Evolutionary conservation across 2,113 vertebrate genomes (phyloP).

Genomic region (Peucedramus taeniatus): DNA sequence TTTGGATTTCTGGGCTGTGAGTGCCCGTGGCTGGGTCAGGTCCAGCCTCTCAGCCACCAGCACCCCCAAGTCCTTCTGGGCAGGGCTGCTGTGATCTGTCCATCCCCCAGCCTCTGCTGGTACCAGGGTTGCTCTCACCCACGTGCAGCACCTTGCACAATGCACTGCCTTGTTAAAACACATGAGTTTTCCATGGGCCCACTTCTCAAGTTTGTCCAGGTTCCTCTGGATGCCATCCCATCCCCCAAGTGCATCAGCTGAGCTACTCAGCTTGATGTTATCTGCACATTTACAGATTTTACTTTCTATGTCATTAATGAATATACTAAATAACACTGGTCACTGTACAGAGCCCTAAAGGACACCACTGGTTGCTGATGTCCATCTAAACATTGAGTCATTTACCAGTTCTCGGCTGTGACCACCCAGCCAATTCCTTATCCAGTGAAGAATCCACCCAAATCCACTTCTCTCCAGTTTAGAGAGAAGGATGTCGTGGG

Average conservation of each 20-base stretch:
- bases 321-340: background rate
- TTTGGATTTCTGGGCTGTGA: background rate
- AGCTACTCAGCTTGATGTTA: background rate
- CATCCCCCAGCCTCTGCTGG: background rate
- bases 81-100: background rate
- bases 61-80: background rate
- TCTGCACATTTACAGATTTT: too few relatives aligned
- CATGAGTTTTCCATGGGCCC: background rate
- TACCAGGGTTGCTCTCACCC: background rate
- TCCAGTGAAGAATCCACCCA: background rate
- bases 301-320: background rate
- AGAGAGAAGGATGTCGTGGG: background rate
- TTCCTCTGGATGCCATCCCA: background rate
- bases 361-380: background rate
- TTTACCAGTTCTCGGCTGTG: background rate
- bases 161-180: background rate
- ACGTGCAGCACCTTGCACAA: background rate
- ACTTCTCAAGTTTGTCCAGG: background rate
- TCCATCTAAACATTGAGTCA: background rate
- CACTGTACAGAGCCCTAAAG: rapidly evolving
- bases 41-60: background rate
- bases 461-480: background rate
- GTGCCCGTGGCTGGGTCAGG: background rate
- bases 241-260: background rate
- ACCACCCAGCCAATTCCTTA: background rate